These are phyloP conservation scores for Spinibarbus caldwelli DNA, from an alignment of 2,797 vertebrate species.

Conservation along the genomic window DNA sequence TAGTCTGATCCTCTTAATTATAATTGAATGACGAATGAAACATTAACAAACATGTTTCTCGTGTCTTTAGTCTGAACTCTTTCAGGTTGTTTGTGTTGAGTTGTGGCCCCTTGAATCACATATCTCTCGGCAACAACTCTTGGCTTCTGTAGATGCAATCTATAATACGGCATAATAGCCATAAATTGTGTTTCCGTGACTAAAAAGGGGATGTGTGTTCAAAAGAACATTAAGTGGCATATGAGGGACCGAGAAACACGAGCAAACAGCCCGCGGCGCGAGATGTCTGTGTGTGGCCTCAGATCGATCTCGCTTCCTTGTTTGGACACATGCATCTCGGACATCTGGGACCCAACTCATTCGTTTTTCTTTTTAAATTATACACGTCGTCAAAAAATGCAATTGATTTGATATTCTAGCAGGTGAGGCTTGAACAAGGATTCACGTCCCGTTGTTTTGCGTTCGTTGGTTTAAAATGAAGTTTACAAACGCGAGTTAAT, in stretches of 20 bases:
- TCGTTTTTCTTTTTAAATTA: not conserved
- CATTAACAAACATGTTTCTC: constrained; percentile 75
- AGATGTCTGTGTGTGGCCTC: constrained; percentile 86
- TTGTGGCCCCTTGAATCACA: constrained; percentile 61
- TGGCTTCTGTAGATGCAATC: constrained; percentile 83
- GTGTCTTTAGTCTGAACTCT: constrained; percentile 68
- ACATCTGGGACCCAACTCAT: not conserved
- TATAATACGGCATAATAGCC: constrained; percentile 86
- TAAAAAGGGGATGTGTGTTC: constrained; percentile 85
- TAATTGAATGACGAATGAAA: constrained; percentile 66
- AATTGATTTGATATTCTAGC: not conserved
- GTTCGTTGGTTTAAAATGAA: not conserved
- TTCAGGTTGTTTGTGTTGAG: constrained; percentile 59
- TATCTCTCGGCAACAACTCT: constrained; percentile 77
- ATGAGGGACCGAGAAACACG: constrained; percentile 79
- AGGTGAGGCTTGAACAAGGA: not conserved
- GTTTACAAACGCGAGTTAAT: constrained; percentile 5
- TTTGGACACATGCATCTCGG: constrained; percentile 7
- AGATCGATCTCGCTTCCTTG: constrained; percentile 64
- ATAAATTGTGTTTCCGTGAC: constrained; percentile 91
- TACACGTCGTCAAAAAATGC: not conserved
- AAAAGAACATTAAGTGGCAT: constrained; percentile 82
- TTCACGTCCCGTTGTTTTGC: not conserved
- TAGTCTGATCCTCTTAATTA: constrained; percentile 71
- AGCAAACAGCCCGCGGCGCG: constrained; percentile 87